Conservation (phyloP, 2,797 vertebrate species). For the Dallia pectoralis region DNA sequence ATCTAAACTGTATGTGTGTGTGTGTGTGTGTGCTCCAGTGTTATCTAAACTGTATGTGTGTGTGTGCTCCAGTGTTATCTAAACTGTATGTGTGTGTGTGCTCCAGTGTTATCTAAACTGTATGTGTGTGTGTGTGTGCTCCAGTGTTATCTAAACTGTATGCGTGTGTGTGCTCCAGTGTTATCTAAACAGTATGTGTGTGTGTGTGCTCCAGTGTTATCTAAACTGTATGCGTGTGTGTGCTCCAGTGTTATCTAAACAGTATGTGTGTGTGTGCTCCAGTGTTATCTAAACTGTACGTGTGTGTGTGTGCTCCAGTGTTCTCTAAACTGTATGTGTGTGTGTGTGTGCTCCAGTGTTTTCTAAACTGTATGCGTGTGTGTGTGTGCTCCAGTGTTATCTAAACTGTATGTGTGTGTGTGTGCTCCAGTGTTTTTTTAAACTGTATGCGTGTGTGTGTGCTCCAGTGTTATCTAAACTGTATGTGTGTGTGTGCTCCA, state of each 20-base stretch:
- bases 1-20: neutral
- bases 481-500: constrained; percentile 18
- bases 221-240: constrained; percentile 48
- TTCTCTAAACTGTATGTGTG: constrained; percentile 12
- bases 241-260: constrained; percentile 50
- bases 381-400: constrained; percentile 6
- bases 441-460: neutral
- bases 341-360: neutral
- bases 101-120: neutral
- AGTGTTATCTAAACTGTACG: neutral
- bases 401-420: constrained; percentile 5
- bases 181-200: neutral
- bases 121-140: neutral
- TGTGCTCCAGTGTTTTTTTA: too few species aligned
- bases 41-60: constrained; percentile 13
- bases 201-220: constrained; percentile 23
- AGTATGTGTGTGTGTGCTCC: neutral
- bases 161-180: neutral
- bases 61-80: neutral
- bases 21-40: neutral
- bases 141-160: neutral
- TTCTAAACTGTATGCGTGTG: too few species aligned
- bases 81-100: constrained; percentile 15
- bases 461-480: neutral
- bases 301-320: neutral